A percentile compares a stretch with the other conserved stretches of the same genome.
Evolutionary conservation across 2,888 invertebrate genomes (phyloP).

Genomic region (Tetropium fuscum): DNA sequence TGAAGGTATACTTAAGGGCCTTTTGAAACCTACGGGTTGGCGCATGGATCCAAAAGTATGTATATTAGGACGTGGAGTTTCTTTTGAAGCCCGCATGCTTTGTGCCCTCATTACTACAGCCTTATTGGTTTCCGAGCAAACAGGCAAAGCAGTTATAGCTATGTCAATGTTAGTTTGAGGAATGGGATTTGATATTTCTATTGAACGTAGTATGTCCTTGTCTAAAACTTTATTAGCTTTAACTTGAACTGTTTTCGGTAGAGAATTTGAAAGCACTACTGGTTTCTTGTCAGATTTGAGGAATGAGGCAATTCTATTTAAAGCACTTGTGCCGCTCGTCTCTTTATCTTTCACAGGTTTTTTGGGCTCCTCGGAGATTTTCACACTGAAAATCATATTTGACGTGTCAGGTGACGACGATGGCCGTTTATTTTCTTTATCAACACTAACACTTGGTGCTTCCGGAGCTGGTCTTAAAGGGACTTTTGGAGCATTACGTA

Average conservation of each 20-base stretch:
- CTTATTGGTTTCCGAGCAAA: slow-evolving; percentile 69
- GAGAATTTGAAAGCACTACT: slow-evolving; percentile 68
- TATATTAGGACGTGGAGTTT: slow-evolving; percentile 69
- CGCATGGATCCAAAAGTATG: slow-evolving; percentile 89
- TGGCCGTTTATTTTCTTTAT: slow-evolving; percentile 61
- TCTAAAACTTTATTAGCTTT: slow-evolving; percentile 77
- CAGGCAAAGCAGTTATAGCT: slow-evolving; percentile 72
- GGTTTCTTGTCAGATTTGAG: slow-evolving; percentile 73
- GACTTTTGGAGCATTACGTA: slow-evolving; percentile 72
- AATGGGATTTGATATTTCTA: slow-evolving; percentile 89
- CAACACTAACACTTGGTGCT: slow-evolving; percentile 56
- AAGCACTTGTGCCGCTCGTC: slow-evolving; percentile 65
- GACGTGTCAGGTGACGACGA: slow-evolving; percentile 66
- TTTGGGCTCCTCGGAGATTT: slow-evolving; percentile 31
- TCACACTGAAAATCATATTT: slow-evolving; percentile 40
- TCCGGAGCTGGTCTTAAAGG: slow-evolving; percentile 73
- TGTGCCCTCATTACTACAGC: slow-evolving; percentile 82
- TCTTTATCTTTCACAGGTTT: slow-evolving; percentile 66
- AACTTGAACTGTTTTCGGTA: slow-evolving; percentile 71
- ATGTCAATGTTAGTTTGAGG: slow-evolving; percentile 76
- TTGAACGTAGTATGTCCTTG: slow-evolving; percentile 77
- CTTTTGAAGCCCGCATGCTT: slow-evolving; percentile 78
- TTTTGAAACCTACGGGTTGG: slow-evolving; percentile 72
- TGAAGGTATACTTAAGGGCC: slow-evolving; percentile 81
- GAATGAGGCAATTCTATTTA: slow-evolving; percentile 83